Evolutionary conservation across 30 jellyfish, hydroid and myxozoan species (phyloP).

Genomic region (Hydra vulgaris): DNA sequence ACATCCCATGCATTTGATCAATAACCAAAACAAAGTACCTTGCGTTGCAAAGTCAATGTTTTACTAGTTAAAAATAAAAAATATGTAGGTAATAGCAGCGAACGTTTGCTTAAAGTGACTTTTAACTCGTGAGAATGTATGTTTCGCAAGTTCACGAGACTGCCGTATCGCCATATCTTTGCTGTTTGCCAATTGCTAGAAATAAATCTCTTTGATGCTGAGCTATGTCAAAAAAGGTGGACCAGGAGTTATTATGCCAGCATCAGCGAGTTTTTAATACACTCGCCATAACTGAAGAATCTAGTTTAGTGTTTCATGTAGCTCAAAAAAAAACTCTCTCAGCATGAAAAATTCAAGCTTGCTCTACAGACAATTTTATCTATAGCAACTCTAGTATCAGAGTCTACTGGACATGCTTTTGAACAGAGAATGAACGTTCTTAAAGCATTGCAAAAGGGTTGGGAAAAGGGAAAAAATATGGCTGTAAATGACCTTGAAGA

Average conservation of each 20-base stretch:
- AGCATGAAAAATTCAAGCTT: neutral
- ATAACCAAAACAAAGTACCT: neutral
- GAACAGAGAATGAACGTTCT: neutral
- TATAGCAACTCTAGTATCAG: too few species aligned
- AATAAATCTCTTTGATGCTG: conserved; percentile 20
- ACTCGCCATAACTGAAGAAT: neutral
- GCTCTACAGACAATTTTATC: too few species aligned
- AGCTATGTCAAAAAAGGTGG: conserved; percentile 41
- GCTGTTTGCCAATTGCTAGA: neutral
- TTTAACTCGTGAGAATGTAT: neutral
- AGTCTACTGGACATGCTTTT: neutral
- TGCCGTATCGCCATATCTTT: conserved; percentile 16
- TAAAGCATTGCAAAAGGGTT: neutral
- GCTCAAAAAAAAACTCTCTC: neutral
- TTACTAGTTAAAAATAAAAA: neutral
- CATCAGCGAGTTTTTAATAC: conserved; percentile 1
- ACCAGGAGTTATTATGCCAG: conserved; percentile 10
- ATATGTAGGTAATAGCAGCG: neutral
- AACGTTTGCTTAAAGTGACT: neutral
- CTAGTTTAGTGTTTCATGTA: neutral
- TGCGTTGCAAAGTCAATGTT: neutral
- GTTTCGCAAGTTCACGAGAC: conserved; percentile 4
- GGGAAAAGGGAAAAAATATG: neutral
- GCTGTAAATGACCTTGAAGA: neutral
- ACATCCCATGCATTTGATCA: conserved; percentile 32